Conservation (phyloP, 2,797 vertebrate species). For the Cetoscarus ocellatus region DNA sequence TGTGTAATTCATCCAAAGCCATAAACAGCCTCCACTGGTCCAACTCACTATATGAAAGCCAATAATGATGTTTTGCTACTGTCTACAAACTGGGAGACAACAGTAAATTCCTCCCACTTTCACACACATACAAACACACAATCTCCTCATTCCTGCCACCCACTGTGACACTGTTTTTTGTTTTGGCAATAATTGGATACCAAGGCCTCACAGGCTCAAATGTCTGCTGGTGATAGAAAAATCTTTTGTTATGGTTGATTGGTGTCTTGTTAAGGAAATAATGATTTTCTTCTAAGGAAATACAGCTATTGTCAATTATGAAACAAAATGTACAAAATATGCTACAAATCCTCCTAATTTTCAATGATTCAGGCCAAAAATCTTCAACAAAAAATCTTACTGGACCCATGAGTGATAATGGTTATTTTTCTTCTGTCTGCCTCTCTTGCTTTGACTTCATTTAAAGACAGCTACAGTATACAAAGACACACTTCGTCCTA, state of each 20-base stretch:
- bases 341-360: no score
- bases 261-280: not conserved
- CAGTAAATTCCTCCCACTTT: constrained; percentile 1
- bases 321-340: not conserved
- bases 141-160: constrained; percentile 20
- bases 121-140: constrained; percentile 9
- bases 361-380: no score
- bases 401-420: no score
- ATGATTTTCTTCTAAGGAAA: not conserved
- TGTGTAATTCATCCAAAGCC: constrained; percentile 4
- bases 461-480: no score
- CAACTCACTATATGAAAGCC: constrained; percentile 35
- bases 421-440: no score
- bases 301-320: not conserved
- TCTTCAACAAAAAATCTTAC: no score
- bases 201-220: constrained; percentile 17
- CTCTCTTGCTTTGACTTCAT: no score
- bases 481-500: no score
- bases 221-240: constrained; percentile 16
- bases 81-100: no score
- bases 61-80: constrained; percentile 31
- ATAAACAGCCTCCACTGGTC: constrained; percentile 22
- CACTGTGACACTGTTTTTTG: constrained; percentile 17
- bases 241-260: constrained; percentile 14
- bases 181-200: constrained; percentile 40